Conservation (phyloP, 2,888 invertebrate genomes). For the Drosophila incognita region DNA sequence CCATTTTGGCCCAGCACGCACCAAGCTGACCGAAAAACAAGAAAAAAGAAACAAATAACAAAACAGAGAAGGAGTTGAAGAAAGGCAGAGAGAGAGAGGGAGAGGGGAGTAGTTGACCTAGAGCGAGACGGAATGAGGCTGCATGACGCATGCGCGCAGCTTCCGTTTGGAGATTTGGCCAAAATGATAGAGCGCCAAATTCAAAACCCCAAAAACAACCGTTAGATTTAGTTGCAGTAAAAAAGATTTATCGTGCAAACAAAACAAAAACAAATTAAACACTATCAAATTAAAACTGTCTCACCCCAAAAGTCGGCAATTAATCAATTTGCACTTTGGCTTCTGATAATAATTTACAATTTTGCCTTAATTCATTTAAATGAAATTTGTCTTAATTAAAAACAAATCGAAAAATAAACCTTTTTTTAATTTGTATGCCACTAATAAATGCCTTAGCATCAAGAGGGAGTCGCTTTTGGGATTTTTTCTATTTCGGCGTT, state of each 20-base stretch:
- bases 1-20: conserved; percentile 56
- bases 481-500: conserved; percentile 39
- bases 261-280: conserved; percentile 9
- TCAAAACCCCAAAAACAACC: conserved; percentile 47
- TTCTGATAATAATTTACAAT: conserved; percentile 43
- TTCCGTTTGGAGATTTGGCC: conserved; percentile 71
- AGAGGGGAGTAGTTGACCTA: conserved; percentile 18
- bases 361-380: conserved; percentile 57
- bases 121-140: conserved; percentile 14
- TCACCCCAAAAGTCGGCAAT: conserved; percentile 44
- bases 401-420: conserved; percentile 32
- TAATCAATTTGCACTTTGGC: conserved; percentile 71
- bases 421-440: conserved; percentile 33
- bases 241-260: conserved; percentile 57
- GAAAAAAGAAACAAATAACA: neutral
- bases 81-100: neutral
- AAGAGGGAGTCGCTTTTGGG: conserved; percentile 16
- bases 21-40: conserved; percentile 24
- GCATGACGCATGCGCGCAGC: conserved; percentile 72
- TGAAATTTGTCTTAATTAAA: conserved; percentile 58
- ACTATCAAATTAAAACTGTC: conserved; percentile 50
- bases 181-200: conserved; percentile 60
- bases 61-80: neutral
- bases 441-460: conserved; percentile 60
- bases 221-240: conserved; percentile 47